Base-by-base conservation (phyloP, 2,888 invertebrate species). In the Tolmerus cingulatus region DNA sequence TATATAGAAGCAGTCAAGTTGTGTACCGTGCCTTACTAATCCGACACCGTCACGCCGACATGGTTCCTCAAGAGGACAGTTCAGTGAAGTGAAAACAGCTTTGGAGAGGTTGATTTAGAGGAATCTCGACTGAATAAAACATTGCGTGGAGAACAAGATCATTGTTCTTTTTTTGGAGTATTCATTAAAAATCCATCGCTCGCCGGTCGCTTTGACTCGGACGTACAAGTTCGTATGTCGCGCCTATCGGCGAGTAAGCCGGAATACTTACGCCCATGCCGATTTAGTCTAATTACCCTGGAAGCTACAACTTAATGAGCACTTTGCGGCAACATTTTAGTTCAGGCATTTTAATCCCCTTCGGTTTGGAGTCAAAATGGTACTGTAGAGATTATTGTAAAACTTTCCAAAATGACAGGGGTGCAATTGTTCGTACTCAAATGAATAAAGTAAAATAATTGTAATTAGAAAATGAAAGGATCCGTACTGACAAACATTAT, bases 91-190 rank as follows among this genome's bases (percentile, higher is more conserved):
- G 86, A 76, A 86, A 86, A 86, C 86, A 86, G 55, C 84, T 66
- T 40, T 23, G 66, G 34, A 57, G 51, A 81, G 34, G 81, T 81
- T 51, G 84, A 84, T 84, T 74, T 84, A 40, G 84, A 84, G 84
- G 66, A 43, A 84, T 85, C 74, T 85, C 51, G 77, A 74, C 74
- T 88, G 86, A 88, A 88, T 88, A 88, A 88, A 88, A 88, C 88
- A 88, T 87, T 55, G 84, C 88, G 87, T 87, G 81, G 74, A 87
- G 88, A 87, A 88, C 85, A 87, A 87, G 88, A 87, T 88, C 88
- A 88, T 87, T 87, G 81, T 87, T 79, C 86, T 87, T 87, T 87
- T 88, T 86, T 74, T 86, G 27, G 66, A 66, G 66, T 66, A 66
- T 66, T 66, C 66, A 66, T 66, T 66, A 66, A 66, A 77, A 77